A percentile compares a stretch with the other conserved stretches of the same genome.
phyloP scores from a whole-genome alignment of 2,888 invertebrate genomes.

The Furcula furcula region DNA sequence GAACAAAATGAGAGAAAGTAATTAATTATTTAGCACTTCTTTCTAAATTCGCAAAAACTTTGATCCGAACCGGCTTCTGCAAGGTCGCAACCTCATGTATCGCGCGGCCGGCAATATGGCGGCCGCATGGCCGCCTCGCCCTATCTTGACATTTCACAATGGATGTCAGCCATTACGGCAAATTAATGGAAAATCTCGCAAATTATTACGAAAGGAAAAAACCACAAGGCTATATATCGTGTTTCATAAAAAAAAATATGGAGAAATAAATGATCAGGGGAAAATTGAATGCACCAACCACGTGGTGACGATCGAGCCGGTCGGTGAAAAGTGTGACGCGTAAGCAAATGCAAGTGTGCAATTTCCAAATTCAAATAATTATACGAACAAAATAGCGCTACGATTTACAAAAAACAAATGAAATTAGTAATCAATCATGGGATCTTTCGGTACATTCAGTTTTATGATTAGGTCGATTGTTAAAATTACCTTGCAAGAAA shows the following conservation, averaged over 20 bases:
- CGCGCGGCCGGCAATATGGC: constrained; percentile 79
- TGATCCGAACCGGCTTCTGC: constrained; percentile 57
- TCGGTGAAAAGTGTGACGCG: constrained; percentile 70
- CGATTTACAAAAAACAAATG: constrained; percentile 28
- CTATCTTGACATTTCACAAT: constrained; percentile 80
- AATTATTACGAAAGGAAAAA: not conserved
- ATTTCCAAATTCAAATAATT: constrained; percentile 39
- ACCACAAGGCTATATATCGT: not conserved
- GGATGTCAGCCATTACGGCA: constrained; percentile 69
- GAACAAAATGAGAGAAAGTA: constrained; percentile 51
- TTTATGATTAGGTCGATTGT: too few species aligned
- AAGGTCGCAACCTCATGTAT: constrained; percentile 75
- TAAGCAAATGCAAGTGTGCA: constrained; percentile 57
- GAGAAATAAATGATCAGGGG: constrained; percentile 19
- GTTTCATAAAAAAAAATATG: constrained; percentile 3
- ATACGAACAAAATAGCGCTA: constrained; percentile 1
- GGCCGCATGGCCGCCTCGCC: constrained; percentile 81
- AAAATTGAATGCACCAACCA: constrained; percentile 64
- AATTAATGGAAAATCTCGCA: constrained; percentile 17
- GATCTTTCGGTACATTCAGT: too few species aligned
- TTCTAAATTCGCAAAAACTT: constrained; percentile 22
- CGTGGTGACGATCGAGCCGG: constrained; percentile 74
- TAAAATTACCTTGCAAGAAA: too few species aligned
- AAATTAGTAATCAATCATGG: constrained; percentile 10
- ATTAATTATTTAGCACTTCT: constrained; percentile 26